Evolutionary conservation across 1,140 invertebrate species (phyloP).

Genomic region (Drosophila nannoptera): DNA sequence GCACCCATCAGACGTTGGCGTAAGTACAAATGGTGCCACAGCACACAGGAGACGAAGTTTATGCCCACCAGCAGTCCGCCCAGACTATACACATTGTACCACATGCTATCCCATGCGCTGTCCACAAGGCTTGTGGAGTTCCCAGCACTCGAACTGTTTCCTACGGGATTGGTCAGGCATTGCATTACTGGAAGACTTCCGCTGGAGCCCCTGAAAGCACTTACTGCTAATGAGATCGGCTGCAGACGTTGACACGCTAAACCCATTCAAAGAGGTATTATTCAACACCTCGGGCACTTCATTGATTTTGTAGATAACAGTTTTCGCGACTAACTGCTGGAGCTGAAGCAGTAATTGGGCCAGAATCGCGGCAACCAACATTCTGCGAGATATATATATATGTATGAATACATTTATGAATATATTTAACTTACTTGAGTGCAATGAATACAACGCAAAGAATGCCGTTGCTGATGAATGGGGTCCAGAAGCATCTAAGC

Average conservation of each 20-base stretch:
- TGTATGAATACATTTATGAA: background rate
- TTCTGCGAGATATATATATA: slow-evolving; percentile 51
- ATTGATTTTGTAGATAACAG: background rate
- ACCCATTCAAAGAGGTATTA: background rate
- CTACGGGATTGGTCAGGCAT: background rate
- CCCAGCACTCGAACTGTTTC: background rate
- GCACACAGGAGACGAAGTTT: slow-evolving; percentile 71
- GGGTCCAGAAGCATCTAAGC: slow-evolving; percentile 76
- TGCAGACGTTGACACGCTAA: background rate
- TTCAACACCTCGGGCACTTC: background rate
- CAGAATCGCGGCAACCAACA: slow-evolving; percentile 79
- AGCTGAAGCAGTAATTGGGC: slow-evolving; percentile 78
- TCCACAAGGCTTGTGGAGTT: background rate
- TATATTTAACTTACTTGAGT: slow-evolving; percentile 75
- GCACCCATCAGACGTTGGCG: slow-evolving; percentile 77
- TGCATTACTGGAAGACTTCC: too few relatives aligned
- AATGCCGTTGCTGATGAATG: slow-evolving; percentile 79
- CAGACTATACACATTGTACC: slow-evolving; percentile 66
- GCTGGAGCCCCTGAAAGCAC: background rate
- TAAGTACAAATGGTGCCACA: slow-evolving; percentile 78
- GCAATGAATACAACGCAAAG: slow-evolving; percentile 78
- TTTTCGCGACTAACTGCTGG: slow-evolving; percentile 36
- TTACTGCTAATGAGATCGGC: background rate
- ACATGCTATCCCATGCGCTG: slow-evolving; percentile 27
- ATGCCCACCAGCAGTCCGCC: slow-evolving; percentile 59